Evolutionary conservation across 2,797 vertebrate species (phyloP), one percentile per base, ranked within the genome.

Genomic region (Pipistrellus pipistrellus): DNA sequence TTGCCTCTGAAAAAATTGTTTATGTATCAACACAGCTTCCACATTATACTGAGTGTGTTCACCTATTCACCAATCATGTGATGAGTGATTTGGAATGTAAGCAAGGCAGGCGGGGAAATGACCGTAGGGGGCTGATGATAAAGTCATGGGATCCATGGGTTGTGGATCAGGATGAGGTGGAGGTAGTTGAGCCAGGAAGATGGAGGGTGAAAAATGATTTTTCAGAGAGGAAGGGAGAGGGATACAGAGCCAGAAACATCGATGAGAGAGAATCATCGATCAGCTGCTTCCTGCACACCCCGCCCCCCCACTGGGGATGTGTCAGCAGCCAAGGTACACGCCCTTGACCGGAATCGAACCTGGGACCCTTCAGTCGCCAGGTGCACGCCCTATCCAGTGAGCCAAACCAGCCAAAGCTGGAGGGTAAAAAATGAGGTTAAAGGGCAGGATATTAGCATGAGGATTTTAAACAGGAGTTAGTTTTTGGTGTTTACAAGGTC

Each of bases 1-100:
- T 41, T 68, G 55, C 25, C 20, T 73, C 35, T 69, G 76, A 89
- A 95, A 95, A 78, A 71, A 66, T 73, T 68, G 32, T 32, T 27
- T 25, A 38, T 51, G 48, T 68, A 77, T 11, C 20, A 83, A 25
- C 27, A 51, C 51, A 85, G 4, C 69, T 82, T 85, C n/a, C 38
- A 85, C 17, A 32, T 92, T 48, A 55, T 66, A 82, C 21, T 81
- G 68, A 92, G 53, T 48, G 48, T 41, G 41, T 78, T 83, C 30
- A 53, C 30, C 4, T 85, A 3, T 62, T 89, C 27, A 68, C 35
- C 30, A 53, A 1, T 86, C 10, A 62, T 62, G 11, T 25, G 27
- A 41, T 27, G 20, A 86, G 1, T 64, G 21, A 15, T 55, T 75
- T 94, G 76, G 75, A 85, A 25, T 85, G 14, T 59, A 53, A n/a